Conservation (phyloP, 1,140 invertebrate species). For the Euwallacea similis region DNA sequence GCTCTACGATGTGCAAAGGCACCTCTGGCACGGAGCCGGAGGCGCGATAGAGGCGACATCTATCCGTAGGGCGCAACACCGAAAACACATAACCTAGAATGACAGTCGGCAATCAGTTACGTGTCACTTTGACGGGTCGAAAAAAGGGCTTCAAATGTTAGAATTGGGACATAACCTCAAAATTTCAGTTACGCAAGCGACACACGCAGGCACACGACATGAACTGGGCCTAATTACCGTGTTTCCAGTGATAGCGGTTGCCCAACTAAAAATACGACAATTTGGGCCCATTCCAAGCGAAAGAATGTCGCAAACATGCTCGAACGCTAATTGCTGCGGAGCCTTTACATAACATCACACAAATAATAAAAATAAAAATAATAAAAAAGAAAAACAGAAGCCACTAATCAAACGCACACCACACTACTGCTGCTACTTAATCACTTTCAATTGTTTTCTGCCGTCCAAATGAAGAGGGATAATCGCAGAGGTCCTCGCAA, state of each 20-base stretch:
- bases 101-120: neutral
- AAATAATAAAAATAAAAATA: too few species aligned
- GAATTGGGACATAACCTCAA: neutral
- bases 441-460: too few species aligned
- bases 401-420: too few species aligned
- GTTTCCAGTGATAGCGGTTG: neutral
- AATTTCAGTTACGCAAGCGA: neutral
- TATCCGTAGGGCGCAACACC: constrained; percentile 16
- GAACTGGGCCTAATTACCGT: neutral
- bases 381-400: too few species aligned
- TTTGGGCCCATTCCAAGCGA: constrained; percentile 1
- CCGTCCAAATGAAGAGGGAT: too few species aligned
- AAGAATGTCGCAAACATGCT: neutral
- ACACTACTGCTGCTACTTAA: too few species aligned
- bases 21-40: constrained; percentile 88
- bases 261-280: constrained; percentile 2
- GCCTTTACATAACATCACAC: too few species aligned
- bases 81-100: constrained; percentile 33
- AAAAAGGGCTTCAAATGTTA: neutral
- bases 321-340: too few species aligned
- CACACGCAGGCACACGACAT: neutral
- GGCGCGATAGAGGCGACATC: constrained; percentile 26
- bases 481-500: too few species aligned
- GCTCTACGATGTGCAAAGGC: constrained; percentile 84
- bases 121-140: neutral